Evolutionary conservation across 1,140 invertebrate species (phyloP).

Genomic region (Musca domestica): DNA sequence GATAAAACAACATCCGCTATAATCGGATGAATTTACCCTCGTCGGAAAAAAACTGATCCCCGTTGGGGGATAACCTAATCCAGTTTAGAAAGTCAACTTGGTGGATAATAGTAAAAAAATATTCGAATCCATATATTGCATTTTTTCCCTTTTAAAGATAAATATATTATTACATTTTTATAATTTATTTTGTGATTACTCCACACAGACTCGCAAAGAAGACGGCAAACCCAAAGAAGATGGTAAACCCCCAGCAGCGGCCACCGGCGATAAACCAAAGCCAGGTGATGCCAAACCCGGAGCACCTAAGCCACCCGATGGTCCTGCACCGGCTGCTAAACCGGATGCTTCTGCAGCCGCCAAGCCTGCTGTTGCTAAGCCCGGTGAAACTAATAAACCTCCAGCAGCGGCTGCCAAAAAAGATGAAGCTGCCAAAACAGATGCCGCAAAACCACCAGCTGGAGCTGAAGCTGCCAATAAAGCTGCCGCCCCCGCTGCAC

Average conservation of each 20-base stretch:
- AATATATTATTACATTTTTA: too few relatives aligned
- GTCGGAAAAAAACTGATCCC: too few relatives aligned
- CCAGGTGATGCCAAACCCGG: constrained; percentile 2
- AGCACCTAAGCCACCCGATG: constrained; percentile 12
- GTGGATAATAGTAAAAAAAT: too few relatives aligned
- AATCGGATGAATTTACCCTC: too few relatives aligned
- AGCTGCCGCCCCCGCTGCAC: constrained; percentile 42
- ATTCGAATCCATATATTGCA: too few relatives aligned
- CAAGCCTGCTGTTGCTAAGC: constrained; percentile 43
- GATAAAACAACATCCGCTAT: too few relatives aligned
- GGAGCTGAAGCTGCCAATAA: constrained; percentile 33
- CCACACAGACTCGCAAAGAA: constrained; percentile 24
- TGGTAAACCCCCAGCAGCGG: constrained; percentile 43
- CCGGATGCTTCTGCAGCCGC: constrained; percentile 31
- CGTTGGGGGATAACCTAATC: too few relatives aligned
- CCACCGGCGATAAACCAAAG: constrained; percentile 40
- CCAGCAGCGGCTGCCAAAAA: constrained; percentile 47
- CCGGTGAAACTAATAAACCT: constrained; percentile 39
- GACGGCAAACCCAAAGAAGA: constrained; percentile 36
- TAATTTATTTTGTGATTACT: too few relatives aligned
- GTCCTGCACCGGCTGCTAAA: constrained; percentile 26
- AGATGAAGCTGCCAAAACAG: constrained; percentile 40
- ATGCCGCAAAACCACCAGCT: constrained; percentile 35
- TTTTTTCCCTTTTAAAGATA: too few relatives aligned
- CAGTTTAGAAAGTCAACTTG: too few relatives aligned